Conservation (phyloP, 2,888 invertebrate genomes). For the Frankliniella intonsa region DNA sequence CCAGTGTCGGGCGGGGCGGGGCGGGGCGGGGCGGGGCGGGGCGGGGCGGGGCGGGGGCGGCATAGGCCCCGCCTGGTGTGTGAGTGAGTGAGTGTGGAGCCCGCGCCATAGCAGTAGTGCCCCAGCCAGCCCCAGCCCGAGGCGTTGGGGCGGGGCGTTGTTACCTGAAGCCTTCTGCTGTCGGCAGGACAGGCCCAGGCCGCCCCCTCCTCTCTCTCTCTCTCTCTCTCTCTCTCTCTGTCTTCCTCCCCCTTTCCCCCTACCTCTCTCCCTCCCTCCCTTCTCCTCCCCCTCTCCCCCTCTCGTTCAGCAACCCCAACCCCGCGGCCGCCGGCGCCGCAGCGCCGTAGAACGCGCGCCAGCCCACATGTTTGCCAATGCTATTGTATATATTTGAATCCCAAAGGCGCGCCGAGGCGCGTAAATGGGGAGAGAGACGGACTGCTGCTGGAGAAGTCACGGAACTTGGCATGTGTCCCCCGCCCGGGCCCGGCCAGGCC, state of each 20-base stretch:
- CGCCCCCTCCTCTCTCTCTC: neutral
- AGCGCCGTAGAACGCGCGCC: neutral
- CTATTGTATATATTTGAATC: conserved; percentile 25
- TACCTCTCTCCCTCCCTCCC: too few relatives aligned
- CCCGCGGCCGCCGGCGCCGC: neutral
- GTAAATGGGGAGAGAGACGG: conserved; percentile 19
- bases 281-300: too few relatives aligned
- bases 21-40: neutral
- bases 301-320: neutral
- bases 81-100: too few relatives aligned
- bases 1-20: neutral
- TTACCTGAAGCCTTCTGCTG: neutral
- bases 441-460: neutral
- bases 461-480: neutral
- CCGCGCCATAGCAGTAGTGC: too few relatives aligned
- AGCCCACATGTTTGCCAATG: conserved; percentile 8
- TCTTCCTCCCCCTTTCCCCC: too few relatives aligned
- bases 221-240: too few relatives aligned
- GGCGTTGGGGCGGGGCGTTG: neutral
- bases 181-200: neutral
- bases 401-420: neutral
- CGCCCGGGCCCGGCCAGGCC: neutral
- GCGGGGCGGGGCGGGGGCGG: neutral
- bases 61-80: too few relatives aligned
- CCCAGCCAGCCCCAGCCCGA: too few relatives aligned